phyloP scores from a whole-genome alignment of 2,113 vertebrate species.

The Chascanopsetta lugubris region DNA sequence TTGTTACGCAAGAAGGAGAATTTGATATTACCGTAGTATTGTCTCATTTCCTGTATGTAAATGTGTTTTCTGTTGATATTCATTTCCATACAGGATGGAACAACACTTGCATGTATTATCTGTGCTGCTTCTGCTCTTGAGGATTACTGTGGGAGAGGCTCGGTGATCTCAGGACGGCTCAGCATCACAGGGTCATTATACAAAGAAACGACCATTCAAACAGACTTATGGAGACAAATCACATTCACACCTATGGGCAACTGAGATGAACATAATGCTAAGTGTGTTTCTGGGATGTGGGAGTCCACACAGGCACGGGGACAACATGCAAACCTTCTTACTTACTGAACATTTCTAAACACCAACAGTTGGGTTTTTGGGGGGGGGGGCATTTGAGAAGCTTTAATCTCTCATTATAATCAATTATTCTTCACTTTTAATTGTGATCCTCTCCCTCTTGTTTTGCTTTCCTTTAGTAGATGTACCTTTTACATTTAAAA shows the following conservation, averaged over 20 bases:
- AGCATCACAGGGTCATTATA: background rate
- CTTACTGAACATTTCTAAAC: background rate
- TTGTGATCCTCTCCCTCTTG: background rate
- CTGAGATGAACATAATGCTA: background rate
- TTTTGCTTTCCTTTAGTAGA: too few species aligned
- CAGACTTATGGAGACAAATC: background rate
- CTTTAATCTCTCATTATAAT: background rate
- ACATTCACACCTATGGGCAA: background rate
- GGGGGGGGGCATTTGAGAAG: too few species aligned
- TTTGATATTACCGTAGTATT: constrained; percentile 28
- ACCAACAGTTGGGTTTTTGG: too few species aligned
- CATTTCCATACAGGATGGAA: constrained; percentile 22
- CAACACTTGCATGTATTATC: constrained; percentile 3
- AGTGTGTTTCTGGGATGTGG: too few species aligned
- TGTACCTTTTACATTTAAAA: too few species aligned
- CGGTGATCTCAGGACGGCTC: background rate
- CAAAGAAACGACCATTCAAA: background rate
- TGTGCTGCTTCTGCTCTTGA: background rate
- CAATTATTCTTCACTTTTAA: background rate
- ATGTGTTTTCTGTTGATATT: constrained; percentile 29
- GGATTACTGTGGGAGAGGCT: background rate
- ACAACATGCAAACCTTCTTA: background rate
- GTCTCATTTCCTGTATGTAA: constrained; percentile 7
- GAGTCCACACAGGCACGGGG: background rate
- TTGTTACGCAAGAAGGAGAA: constrained; percentile 24